Evolutionary conservation across 1,140 invertebrate genomes (phyloP).

Genomic region (Lepidurus arcticus): DNA sequence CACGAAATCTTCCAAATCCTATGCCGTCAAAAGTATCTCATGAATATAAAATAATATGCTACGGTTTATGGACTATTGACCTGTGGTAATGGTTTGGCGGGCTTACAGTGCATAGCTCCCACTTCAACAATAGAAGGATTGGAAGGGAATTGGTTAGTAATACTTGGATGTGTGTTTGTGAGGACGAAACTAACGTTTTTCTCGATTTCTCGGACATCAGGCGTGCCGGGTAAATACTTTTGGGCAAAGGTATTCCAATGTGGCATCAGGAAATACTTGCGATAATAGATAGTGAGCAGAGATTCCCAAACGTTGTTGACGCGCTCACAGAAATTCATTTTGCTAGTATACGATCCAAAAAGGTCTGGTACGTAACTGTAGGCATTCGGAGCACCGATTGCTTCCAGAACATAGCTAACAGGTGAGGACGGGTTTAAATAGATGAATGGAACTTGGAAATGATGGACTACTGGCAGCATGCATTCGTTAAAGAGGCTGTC

Average conservation of each 20-base stretch:
- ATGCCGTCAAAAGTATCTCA: not conserved
- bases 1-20: conserved; percentile 39
- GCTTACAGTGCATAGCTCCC: conserved; percentile 72
- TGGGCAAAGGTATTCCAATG: not conserved
- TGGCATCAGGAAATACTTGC: not conserved
- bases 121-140: conserved; percentile 73
- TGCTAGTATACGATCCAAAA: conserved; percentile 49
- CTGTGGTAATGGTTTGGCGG: conserved; percentile 51
- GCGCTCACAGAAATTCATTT: conserved; percentile 56
- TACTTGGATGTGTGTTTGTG: conserved; percentile 66
- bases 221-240: conserved; percentile 36
- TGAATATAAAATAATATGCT: not conserved
- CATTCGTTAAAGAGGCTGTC: conserved; percentile 41
- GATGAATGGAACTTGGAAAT: conserved; percentile 57
- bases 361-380: conserved; percentile 55
- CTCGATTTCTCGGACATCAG: conserved; percentile 56
- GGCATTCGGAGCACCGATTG: conserved; percentile 50
- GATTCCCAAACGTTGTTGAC: conserved; percentile 46
- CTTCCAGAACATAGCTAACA: conserved; percentile 43
- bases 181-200: conserved; percentile 67
- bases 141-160: conserved; percentile 64
- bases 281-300: not conserved
- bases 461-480: conserved; percentile 40
- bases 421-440: conserved; percentile 37
- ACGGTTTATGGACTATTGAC: conserved; percentile 35